These are phyloP conservation scores for Myzus persicae DNA, from an alignment of 1,140 invertebrate genomes.

Conservation along the genomic window DNA sequence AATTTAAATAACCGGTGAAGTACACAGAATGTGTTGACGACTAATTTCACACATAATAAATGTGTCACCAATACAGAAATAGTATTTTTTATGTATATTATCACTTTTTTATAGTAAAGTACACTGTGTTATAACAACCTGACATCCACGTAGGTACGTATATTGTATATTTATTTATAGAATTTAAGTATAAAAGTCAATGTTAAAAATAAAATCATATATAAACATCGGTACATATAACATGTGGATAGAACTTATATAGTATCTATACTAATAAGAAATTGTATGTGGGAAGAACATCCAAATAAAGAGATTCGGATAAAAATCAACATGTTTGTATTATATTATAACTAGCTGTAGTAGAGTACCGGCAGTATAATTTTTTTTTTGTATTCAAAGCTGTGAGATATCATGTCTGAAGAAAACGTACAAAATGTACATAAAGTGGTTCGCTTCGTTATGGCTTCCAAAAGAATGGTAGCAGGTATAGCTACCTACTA, in stretches of 20 bases:
- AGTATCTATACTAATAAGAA: not conserved
- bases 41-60: not conserved
- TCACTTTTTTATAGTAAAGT: not conserved
- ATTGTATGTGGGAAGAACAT: not conserved
- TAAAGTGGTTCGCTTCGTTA: not conserved
- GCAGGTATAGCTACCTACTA: not conserved
- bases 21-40: too few species aligned
- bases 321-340: not conserved
- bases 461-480: not conserved
- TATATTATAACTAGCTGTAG: not conserved
- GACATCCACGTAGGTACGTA: not conserved
- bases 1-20: not conserved
- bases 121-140: not conserved
- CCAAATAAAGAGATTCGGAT: not conserved
- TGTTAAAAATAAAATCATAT: not conserved
- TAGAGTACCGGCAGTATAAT: not conserved
- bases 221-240: not conserved
- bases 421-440: not conserved
- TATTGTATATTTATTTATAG: not conserved
- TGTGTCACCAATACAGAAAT: not conserved
- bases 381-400: not conserved
- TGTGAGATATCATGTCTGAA: not conserved
- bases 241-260: not conserved
- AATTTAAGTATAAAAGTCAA: not conserved
- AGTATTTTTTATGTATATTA: not conserved